Evolutionary conservation across 2,888 invertebrate genomes (phyloP).

Genomic region (Cerceris rybyensis): DNA sequence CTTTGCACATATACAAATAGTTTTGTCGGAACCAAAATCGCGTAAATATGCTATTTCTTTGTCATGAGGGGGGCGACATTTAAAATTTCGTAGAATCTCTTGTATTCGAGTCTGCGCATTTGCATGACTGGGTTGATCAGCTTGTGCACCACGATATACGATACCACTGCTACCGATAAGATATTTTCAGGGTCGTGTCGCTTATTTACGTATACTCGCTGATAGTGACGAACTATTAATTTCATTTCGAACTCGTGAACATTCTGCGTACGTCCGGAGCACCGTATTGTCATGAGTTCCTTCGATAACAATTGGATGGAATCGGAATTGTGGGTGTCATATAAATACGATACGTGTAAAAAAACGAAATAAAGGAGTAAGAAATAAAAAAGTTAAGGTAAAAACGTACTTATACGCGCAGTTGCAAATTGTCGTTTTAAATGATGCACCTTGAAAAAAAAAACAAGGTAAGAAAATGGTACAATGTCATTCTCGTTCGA

Average conservation of each 20-base stretch:
- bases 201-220: slow-evolving; percentile 7
- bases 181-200: slow-evolving; percentile 58
- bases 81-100: slow-evolving; percentile 35
- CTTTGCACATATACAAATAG: too few relatives aligned
- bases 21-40: too few relatives aligned
- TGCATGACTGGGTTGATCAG: slow-evolving; percentile 19
- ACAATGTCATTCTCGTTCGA: too few relatives aligned
- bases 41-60: slow-evolving; percentile 6
- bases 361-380: background rate
- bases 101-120: slow-evolving; percentile 8
- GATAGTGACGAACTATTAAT: slow-evolving; percentile 18
- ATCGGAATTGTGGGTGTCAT: background rate
- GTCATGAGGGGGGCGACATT: slow-evolving; percentile 28
- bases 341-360: background rate
- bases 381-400: background rate
- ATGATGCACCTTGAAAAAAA: too few relatives aligned
- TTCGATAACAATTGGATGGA: background rate
- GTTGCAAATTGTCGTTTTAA: background rate
- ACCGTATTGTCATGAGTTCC: background rate
- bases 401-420: background rate
- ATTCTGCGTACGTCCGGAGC: background rate
- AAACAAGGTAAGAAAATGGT: too few relatives aligned
- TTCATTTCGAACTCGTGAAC: background rate
- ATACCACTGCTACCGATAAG: slow-evolving; percentile 46
- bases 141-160: slow-evolving; percentile 22